phyloP scores from a whole-genome alignment of 1,140 invertebrate species.

The Neodiprion pinetum region DNA sequence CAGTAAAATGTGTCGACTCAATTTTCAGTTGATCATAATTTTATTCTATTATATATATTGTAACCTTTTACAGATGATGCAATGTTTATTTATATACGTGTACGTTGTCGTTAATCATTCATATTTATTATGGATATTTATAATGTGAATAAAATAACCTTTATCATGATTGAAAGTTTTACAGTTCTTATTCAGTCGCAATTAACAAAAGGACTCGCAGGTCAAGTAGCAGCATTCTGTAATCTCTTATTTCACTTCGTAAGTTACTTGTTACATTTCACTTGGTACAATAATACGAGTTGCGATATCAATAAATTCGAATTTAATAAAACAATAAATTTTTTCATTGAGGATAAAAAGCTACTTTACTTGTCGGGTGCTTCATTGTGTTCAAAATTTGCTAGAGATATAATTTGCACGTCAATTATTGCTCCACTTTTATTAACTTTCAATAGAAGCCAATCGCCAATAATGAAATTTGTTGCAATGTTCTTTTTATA shows the following conservation, averaged over 20 bases:
- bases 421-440: slow-evolving; percentile 33
- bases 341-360: too few species aligned
- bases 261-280: too few species aligned
- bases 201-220: neutral
- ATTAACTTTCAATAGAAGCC: slow-evolving; percentile 21
- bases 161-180: slow-evolving; percentile 14
- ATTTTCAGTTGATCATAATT: slow-evolving; percentile 41
- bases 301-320: too few species aligned
- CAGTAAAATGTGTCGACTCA: slow-evolving; percentile 12
- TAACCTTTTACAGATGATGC: slow-evolving; percentile 49
- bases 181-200: neutral
- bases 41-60: slow-evolving; percentile 41
- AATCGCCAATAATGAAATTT: too few species aligned
- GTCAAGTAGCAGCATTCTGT: too few species aligned
- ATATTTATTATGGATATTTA: too few species aligned
- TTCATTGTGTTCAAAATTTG: too few species aligned
- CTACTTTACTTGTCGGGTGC: too few species aligned
- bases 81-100: slow-evolving; percentile 45
- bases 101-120: slow-evolving; percentile 32
- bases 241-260: too few species aligned
- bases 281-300: too few species aligned
- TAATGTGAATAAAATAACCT: slow-evolving; percentile 41
- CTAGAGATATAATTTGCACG: slow-evolving; percentile 36
- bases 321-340: too few species aligned
- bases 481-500: slow-evolving; percentile 14